Evolutionary conservation across 2,797 vertebrate genomes (phyloP), one percentile per base, ranked within the genome.

Genomic region (Mormyrus hasselquistii): DNA sequence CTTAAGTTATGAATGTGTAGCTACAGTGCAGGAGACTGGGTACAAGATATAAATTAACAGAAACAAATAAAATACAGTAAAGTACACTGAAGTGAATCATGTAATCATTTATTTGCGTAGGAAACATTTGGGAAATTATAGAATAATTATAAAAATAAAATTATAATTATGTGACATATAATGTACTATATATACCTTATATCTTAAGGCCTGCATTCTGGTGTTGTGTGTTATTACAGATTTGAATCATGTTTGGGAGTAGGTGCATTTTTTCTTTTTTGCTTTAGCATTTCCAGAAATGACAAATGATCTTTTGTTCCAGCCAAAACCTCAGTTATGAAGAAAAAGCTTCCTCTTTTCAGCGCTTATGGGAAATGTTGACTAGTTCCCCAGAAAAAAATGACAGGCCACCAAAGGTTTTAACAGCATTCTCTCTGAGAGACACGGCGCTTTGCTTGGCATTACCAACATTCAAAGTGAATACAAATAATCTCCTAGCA

Each of bases 311-410:
- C 44, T 89, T 86, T 34, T 73, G 83, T 89, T 89, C 83, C 59
- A 73, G 84, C 83, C 57, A 89, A 89, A 89, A 76, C 59, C 62
- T 87, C 88, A 86, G 44, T 86, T 69, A 25, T 86, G 83, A 65
- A 86, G 79, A 84, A 62, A 65, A 53, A 47, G 41, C 88, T 89
- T 89, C 88, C 88, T 89, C 83, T 89, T 89, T 89, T 89, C 50
- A 50, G 84, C 55, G 1, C 6, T 89, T 89, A 83, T 89, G 59
- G 84, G 88, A 89, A 89, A 86, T 89, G 83, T 86, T 49, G 84
- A 84, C 47, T n/a, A 44, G 88, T 89, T 89, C 83, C 59, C 19
- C 44, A 44, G 83, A 73, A 44, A 83, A 82, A 79, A 84, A 25
- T n/a, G 16, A 25, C 7, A 25, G 8, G 9, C 19, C 49, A 50